These are phyloP conservation scores for Barbus barbus DNA, from an alignment of 2,113 vertebrate species.

Conservation along the genomic window DNA sequence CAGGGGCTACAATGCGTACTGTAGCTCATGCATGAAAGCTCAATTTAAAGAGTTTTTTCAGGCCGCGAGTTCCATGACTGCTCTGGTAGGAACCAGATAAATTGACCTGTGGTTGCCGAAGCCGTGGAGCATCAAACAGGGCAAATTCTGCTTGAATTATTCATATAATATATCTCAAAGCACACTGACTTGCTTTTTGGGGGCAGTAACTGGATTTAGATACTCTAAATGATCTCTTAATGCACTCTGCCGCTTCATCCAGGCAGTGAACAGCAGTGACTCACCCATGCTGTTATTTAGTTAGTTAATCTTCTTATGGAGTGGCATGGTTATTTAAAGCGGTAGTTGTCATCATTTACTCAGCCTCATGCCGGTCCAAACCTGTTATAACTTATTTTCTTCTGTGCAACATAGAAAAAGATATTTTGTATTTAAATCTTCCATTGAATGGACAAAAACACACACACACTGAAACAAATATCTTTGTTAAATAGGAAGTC, in stretches of 20 bases:
- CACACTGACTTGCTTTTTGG: constrained; percentile 5
- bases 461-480: no score
- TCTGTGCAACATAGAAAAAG: no score
- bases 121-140: constrained; percentile 39
- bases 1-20: background rate
- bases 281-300: background rate
- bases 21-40: constrained; percentile 18
- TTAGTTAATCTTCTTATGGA: background rate
- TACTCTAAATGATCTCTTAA: background rate
- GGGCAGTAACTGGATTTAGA: constrained; percentile 28
- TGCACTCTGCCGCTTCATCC: background rate
- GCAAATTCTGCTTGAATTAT: constrained; percentile 42
- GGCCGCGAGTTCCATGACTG: background rate
- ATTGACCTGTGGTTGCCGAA: constrained; percentile 31
- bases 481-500: no score
- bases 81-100: background rate
- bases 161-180: background rate
- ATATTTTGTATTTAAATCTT: no score
- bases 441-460: no score
- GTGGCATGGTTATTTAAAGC: background rate
- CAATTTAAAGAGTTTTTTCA: constrained; percentile 19
- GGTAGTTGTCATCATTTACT: no score
- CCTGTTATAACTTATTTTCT: no score
- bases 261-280: background rate
- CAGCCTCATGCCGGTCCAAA: no score